Conservation (phyloP, 64 coral and sea anemone genomes). For the Platygyra sinensis region DNA sequence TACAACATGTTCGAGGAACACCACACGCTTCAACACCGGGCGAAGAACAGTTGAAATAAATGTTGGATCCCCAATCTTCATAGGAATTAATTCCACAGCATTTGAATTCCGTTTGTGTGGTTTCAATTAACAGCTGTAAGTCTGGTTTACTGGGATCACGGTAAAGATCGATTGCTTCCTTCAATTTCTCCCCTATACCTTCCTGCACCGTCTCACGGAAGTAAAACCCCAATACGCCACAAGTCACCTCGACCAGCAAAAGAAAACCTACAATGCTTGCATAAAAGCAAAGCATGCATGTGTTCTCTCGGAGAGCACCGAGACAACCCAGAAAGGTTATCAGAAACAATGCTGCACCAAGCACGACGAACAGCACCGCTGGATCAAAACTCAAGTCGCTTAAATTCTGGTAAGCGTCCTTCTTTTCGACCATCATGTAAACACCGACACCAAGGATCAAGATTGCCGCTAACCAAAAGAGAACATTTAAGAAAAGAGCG, state of each 20-base stretch:
- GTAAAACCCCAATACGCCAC: conserved; percentile 21
- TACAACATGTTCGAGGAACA: conserved; percentile 58
- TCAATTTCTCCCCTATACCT: not conserved
- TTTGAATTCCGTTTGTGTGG: conserved; percentile 38
- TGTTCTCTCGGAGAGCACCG: conserved; percentile 65
- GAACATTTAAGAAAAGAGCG: conserved; percentile 61
- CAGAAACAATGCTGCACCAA: conserved; percentile 41
- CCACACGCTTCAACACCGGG: conserved; percentile 38
- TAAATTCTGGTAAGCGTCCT: conserved; percentile 35
- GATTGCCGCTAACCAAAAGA: conserved; percentile 43
- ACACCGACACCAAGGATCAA: conserved; percentile 43
- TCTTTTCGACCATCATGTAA: conserved; percentile 53
- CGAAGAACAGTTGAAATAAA: conserved; percentile 67
- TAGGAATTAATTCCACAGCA: conserved; percentile 54
- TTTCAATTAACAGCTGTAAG: conserved; percentile 46
- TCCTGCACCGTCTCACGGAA: conserved; percentile 37
- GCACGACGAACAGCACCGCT: conserved; percentile 35
- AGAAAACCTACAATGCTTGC: not conserved
- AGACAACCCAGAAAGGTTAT: conserved; percentile 66
- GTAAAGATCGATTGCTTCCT: not conserved
- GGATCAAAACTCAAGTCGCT: conserved; percentile 48
- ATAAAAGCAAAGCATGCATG: conserved; percentile 42
- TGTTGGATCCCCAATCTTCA: conserved; percentile 45
- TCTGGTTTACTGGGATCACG: conserved; percentile 19
- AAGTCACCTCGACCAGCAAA: conserved; percentile 26